These are phyloP conservation scores for Eupleurogrammus muticus DNA, from an alignment of 2,797 vertebrate genomes.

Conservation along the genomic window DNA sequence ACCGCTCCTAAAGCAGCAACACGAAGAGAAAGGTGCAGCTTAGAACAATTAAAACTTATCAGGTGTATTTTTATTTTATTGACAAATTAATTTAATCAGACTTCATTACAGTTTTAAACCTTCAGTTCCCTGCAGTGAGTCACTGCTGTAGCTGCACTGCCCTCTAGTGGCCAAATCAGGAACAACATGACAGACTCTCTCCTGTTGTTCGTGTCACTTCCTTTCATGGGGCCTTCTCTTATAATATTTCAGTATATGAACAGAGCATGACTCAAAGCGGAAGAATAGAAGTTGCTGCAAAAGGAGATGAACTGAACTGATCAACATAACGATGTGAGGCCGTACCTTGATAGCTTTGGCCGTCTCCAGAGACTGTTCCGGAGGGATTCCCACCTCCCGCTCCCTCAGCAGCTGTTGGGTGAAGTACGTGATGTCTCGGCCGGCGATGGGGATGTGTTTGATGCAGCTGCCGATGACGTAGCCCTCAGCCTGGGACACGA, in stretches of 20 bases:
- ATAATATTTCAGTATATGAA: conserved; percentile 1
- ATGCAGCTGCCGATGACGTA: conserved; percentile 99
- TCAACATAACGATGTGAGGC: background rate
- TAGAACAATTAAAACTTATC: too few relatives aligned
- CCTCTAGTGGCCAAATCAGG: conserved; percentile 51
- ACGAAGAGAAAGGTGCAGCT: too few relatives aligned
- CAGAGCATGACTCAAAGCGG: background rate
- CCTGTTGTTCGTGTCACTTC: background rate
- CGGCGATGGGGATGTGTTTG: conserved; percentile 98
- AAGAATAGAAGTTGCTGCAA: background rate
- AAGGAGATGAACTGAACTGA: too few relatives aligned
- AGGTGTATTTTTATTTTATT: too few relatives aligned
- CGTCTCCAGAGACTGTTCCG: conserved; percentile 97
- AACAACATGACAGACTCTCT: background rate
- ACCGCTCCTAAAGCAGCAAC: conserved; percentile 89
- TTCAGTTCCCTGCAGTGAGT: too few relatives aligned
- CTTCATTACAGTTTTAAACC: too few relatives aligned
- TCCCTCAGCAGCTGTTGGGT: conserved; percentile 96
- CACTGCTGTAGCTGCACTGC: conserved; percentile 16
- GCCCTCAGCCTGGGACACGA: conserved; percentile 89
- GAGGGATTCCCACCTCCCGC: conserved; percentile 96
- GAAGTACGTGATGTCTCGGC: conserved; percentile 98
- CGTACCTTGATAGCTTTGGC: conserved; percentile 95
- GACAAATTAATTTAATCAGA: too few relatives aligned
- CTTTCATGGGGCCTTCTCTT: background rate